Percentiles rank a stretch among this genome's conserved stretches.
These are phyloP conservation scores for Brachystomella parvula DNA, from an alignment of 1,140 invertebrate genomes.

Conservation along the genomic window DNA sequence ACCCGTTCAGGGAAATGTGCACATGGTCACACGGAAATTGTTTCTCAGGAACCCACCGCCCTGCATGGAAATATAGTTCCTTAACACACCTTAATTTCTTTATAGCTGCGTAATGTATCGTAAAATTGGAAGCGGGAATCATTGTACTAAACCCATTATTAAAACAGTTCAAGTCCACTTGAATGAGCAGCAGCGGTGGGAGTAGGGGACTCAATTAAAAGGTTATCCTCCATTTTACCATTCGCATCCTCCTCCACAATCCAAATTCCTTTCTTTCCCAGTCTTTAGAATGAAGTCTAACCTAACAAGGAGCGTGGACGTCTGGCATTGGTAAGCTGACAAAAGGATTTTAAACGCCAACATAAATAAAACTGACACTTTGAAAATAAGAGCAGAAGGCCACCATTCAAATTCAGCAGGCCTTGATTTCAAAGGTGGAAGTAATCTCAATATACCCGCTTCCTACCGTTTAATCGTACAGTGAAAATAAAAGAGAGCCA, in stretches of 20 bases:
- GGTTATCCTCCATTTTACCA: not conserved
- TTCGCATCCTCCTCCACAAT: too few species aligned
- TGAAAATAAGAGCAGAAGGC: not conserved
- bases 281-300: not conserved
- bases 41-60: too few species aligned
- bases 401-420: not conserved
- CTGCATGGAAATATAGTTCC: too few species aligned
- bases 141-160: not conserved
- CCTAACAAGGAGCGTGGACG: not conserved
- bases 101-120: slow-evolving; percentile 10
- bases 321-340: not conserved
- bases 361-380: not conserved
- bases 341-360: not conserved
- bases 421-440: too few species aligned
- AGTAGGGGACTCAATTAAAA: slow-evolving; percentile 3
- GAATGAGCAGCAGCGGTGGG: not conserved
- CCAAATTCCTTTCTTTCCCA: too few species aligned
- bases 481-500: too few species aligned
- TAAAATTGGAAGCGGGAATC: not conserved
- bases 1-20: too few species aligned
- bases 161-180: not conserved
- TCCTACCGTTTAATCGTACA: too few species aligned
- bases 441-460: too few species aligned
- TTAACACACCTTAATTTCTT: too few species aligned
- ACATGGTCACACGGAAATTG: too few species aligned